A percentile compares a stretch with the other conserved stretches of the same genome.
Evolutionary conservation across 2,797 vertebrate species (phyloP).

Genomic region (Clamator glandarius): DNA sequence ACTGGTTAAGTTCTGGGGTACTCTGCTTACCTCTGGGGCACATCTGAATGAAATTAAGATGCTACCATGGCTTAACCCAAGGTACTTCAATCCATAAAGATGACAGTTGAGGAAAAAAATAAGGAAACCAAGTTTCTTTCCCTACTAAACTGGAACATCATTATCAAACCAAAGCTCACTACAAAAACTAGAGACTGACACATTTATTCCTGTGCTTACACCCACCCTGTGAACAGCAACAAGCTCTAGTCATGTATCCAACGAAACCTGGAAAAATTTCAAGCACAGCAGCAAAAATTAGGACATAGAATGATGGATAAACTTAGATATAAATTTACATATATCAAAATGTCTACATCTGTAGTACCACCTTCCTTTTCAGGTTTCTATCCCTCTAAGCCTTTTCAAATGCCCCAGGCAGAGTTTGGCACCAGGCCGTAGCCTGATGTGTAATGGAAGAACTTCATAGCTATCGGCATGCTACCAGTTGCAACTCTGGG

Average conservation of each 20-base stretch:
- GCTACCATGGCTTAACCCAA: background rate
- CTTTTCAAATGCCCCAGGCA: background rate
- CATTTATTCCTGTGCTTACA: background rate
- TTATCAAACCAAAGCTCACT: background rate
- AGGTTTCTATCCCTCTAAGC: background rate
- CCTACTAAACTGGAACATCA: background rate
- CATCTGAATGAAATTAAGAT: background rate
- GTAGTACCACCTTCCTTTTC: background rate
- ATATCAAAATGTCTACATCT: background rate
- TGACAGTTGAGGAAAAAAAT: background rate
- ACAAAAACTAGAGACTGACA: background rate
- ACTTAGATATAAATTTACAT: background rate
- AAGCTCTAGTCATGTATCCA: background rate
- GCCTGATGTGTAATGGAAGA: background rate
- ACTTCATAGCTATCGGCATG: background rate
- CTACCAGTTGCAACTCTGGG: background rate
- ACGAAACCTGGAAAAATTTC: background rate
- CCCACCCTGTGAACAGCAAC: background rate
- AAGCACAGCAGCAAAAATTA: background rate
- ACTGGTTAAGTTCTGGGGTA: background rate
- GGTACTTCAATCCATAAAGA: background rate
- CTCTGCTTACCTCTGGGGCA: background rate
- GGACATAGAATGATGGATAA: background rate
- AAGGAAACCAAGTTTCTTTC: background rate
- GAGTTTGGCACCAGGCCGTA: background rate